Base-by-base conservation (phyloP, 1,140 invertebrate species). In the Homarus americanus region DNA sequence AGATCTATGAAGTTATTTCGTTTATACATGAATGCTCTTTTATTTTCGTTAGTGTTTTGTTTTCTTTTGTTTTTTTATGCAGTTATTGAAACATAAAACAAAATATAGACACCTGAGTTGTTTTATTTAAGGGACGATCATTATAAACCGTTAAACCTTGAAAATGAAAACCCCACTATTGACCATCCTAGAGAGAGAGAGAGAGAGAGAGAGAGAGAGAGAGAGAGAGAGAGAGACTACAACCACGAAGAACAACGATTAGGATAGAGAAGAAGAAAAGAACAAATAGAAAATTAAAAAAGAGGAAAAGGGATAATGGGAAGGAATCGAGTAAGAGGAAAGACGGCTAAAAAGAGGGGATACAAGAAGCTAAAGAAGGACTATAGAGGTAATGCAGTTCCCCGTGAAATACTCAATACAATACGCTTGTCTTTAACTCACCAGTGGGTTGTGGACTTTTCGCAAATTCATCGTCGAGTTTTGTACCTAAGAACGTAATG, bases 341-440 rank as follows among this genome's bases (percentile, higher is more conserved):
- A 41, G 83, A 72, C 66, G 41, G 72, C n/a, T 53, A 80, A 82
- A 75, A 73, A 82, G 66, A 24, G 49, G 32, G 87, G 87, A 89
- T 89, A 89, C 41, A 89, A 89, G 87, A 82, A 82, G 78, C 66
- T 73, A 89, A 89, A 82, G 79, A 89, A 73, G 79, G 87, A 34
- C 87, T 49, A 89, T 89, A 82, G 79, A 89, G n/a, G 80, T 89
- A 89, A 89, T 89, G 87, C 87, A 89, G 87, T 82, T 89, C 80
- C 53, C 87, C 87, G 87, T 89, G 87, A 89, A 89, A 89, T 89
- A 73, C 87, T 73, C 79, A 58, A 75, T 75, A 89, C 87, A 89
- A 89, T 89, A 73, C 63, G 34, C 80, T 83, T 75, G 79, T 89
- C 87, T 89, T 73, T 66, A 44, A n/a, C 34, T 75, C 58, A 3